phyloP scores from a whole-genome alignment of 2,888 invertebrate species.

The Calliopum simillimum region DNA sequence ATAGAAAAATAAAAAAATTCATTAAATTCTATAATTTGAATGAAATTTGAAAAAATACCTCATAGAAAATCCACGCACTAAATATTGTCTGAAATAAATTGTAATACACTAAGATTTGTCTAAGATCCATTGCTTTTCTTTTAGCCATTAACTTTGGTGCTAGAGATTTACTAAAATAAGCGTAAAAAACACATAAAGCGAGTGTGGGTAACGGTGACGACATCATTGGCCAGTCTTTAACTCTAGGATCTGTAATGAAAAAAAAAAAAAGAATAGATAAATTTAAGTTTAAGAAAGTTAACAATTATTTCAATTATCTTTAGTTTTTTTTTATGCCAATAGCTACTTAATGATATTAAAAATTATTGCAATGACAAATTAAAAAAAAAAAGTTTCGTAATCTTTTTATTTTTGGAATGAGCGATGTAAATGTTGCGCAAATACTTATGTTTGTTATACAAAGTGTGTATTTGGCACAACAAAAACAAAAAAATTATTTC shows the following conservation, averaged over 20 bases:
- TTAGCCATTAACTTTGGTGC: constrained; percentile 92
- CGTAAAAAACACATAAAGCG: constrained; percentile 84
- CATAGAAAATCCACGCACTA: constrained; percentile 91
- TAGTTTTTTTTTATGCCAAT: no score
- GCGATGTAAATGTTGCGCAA: no score
- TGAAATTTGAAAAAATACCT: constrained; percentile 69
- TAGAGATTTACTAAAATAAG: constrained; percentile 82
- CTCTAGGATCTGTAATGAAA: constrained; percentile 82
- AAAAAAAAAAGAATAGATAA: not conserved
- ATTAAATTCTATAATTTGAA: not conserved
- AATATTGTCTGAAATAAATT: constrained; percentile 91
- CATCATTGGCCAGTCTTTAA: constrained; percentile 91
- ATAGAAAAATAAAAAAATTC: not conserved
- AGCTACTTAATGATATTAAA: no score
- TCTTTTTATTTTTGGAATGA: no score
- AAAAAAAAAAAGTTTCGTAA: no score
- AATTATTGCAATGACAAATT: no score
- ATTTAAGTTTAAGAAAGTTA: no score
- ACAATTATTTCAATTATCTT: not conserved
- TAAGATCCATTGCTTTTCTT: constrained; percentile 86
- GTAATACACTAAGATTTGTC: constrained; percentile 83
- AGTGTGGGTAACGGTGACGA: constrained; percentile 89
- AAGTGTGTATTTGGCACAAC: no score
- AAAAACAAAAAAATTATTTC: no score
- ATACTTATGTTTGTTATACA: no score